These are phyloP conservation scores for Dissostichus mawsoni DNA, from an alignment of 2,113 vertebrate genomes.

Conservation along the genomic window DNA sequence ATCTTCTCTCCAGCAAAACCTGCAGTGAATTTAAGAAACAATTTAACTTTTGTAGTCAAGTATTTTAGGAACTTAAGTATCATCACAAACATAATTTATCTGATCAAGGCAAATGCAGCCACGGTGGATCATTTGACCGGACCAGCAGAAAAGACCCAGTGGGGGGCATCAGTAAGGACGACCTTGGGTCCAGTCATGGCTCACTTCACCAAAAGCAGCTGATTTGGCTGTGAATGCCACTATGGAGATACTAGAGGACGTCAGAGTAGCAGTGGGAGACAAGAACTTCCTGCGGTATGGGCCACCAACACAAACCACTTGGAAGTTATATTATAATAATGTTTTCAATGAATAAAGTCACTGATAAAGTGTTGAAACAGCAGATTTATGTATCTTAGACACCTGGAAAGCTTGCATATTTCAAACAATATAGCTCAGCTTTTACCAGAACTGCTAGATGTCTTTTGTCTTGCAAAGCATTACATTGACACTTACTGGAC, in stretches of 20 bases:
- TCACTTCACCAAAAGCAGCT: conserved; percentile 64
- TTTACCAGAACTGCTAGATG: not conserved
- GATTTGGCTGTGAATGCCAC: conserved; percentile 70
- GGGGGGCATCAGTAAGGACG: conserved; percentile 79
- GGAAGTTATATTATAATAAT: not conserved
- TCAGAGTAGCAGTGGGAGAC: conserved; percentile 68
- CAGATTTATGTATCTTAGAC: not conserved
- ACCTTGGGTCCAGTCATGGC: conserved; percentile 54
- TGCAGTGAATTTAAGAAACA: conserved; percentile 32
- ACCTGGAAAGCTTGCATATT: not conserved
- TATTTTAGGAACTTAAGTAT: not conserved
- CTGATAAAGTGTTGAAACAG: not conserved
- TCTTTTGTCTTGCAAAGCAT: not conserved
- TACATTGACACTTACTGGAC: not conserved
- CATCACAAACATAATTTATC: not conserved
- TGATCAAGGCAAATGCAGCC: conserved; percentile 75
- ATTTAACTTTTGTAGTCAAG: not conserved
- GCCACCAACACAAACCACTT: not conserved
- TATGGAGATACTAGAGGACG: conserved; percentile 75
- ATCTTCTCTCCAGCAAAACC: conserved; percentile 64
- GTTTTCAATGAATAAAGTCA: not conserved
- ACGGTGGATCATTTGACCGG: conserved; percentile 57
- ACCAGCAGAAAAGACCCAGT: conserved; percentile 61
- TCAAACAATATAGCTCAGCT: not conserved
- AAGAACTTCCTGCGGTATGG: conserved; percentile 67